These are phyloP conservation scores for Nomada fabriciana DNA, from an alignment of 2,888 invertebrate species.

Conservation along the genomic window DNA sequence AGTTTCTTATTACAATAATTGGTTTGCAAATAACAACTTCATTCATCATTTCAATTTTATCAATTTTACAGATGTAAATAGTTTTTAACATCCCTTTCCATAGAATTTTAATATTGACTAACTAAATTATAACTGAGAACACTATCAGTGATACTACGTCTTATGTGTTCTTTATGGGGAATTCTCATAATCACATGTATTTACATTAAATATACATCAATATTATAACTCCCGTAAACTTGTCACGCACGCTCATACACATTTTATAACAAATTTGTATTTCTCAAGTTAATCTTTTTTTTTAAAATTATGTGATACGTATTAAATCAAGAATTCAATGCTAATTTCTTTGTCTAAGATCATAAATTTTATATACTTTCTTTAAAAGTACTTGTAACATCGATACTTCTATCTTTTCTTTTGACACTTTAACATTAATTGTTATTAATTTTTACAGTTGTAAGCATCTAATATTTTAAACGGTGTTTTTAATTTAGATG, in stretches of 20 bases:
- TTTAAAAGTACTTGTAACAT: slow-evolving; percentile 62
- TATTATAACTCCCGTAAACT: slow-evolving; percentile 50
- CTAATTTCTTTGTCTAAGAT: slow-evolving; percentile 52
- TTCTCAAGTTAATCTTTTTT: slow-evolving; percentile 31
- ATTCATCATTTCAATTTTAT: slow-evolving; percentile 42
- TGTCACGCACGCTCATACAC: slow-evolving; percentile 41
- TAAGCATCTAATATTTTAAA: slow-evolving; percentile 53
- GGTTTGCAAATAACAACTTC: slow-evolving; percentile 46
- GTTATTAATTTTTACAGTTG: slow-evolving; percentile 46
- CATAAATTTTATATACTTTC: slow-evolving; percentile 52
- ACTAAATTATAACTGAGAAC: slow-evolving; percentile 40
- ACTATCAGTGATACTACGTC: slow-evolving; percentile 33
- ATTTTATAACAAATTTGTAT: slow-evolving; percentile 32
- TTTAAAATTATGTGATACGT: slow-evolving; percentile 36
- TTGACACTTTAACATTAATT: slow-evolving; percentile 29
- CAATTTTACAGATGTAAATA: slow-evolving; percentile 58
- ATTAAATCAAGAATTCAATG: slow-evolving; percentile 50
- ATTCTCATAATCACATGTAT: slow-evolving; percentile 64
- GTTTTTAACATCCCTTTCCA: slow-evolving; percentile 39
- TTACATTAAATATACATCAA: slow-evolving; percentile 66
- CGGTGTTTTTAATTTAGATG: slow-evolving; percentile 18
- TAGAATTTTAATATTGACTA: slow-evolving; percentile 28
- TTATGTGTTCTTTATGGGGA: slow-evolving; percentile 53
- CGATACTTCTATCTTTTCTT: slow-evolving; percentile 16
- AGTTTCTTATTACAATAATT: slow-evolving; percentile 51